Percentiles rank a stretch among this genome's conserved stretches.
These are phyloP conservation scores for Apamea crenata DNA, from an alignment of 2,888 invertebrate genomes.

Conservation along the genomic window DNA sequence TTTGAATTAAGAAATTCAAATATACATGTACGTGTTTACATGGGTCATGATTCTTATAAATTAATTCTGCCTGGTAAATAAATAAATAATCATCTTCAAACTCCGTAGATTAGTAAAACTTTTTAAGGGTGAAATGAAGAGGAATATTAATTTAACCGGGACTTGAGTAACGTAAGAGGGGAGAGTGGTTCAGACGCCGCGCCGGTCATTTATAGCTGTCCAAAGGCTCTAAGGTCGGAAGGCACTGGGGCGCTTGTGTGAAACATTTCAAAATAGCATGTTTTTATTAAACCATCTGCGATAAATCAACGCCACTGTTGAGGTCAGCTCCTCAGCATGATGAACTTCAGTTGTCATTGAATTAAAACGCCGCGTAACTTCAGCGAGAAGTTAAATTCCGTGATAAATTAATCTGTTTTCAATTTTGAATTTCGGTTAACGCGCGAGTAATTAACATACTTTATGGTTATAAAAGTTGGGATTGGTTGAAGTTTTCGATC, in stretches of 20 bases:
- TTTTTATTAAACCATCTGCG: slow-evolving; percentile 48
- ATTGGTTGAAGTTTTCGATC: slow-evolving; percentile 20
- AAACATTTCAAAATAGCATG: slow-evolving; percentile 45
- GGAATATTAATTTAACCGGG: slow-evolving; percentile 48
- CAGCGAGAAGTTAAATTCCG: slow-evolving; percentile 38
- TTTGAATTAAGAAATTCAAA: too few species aligned
- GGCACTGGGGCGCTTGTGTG: slow-evolving; percentile 36
- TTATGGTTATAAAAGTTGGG: slow-evolving; percentile 18
- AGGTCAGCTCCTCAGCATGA: slow-evolving; percentile 30
- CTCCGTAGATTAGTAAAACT: slow-evolving; percentile 36
- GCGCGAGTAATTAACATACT: slow-evolving; percentile 54
- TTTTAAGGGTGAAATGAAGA: slow-evolving; percentile 38
- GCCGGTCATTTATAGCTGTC: slow-evolving; percentile 60
- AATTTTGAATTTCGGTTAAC: slow-evolving; percentile 44
- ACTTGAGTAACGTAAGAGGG: slow-evolving; percentile 22
- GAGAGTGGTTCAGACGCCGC: slow-evolving; percentile 18
- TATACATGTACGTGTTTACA: background rate
- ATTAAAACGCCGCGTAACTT: slow-evolving; percentile 35
- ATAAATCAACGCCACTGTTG: slow-evolving; percentile 49
- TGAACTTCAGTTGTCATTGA: slow-evolving; percentile 40
- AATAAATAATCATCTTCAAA: slow-evolving; percentile 36
- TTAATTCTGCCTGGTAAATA: background rate
- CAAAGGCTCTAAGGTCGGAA: slow-evolving; percentile 34
- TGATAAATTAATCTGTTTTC: slow-evolving; percentile 52
- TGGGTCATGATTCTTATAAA: background rate